Base-by-base conservation (phyloP, 2,888 invertebrate species). In the Lissonota sp. region DNA sequence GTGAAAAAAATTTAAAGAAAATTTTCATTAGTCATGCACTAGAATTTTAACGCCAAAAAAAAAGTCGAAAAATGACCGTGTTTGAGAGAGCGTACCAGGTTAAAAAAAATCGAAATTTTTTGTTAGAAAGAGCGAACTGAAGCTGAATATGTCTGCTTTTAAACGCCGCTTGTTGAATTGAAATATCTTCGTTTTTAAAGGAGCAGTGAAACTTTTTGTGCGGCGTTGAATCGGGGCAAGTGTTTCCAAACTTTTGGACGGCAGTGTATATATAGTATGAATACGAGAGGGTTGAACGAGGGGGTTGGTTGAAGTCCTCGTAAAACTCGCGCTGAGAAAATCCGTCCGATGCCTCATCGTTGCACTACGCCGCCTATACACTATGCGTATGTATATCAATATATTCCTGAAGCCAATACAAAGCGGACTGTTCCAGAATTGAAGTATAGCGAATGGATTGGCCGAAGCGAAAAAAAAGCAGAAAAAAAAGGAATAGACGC, bases 381-480 rank as follows among this genome's bases (percentile, higher is more conserved):
- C 26, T 62, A 55, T 39, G 26, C 26, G 26, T 80, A 62, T 72
- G 62, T 55, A 57, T 57, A 63, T 63, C 16, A 53, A 12, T 46
- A 12, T 40, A 14, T 12, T 12, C 5, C 55, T 39, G 7, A 40
- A 57, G 46, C 40, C 66, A 55, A 39, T 14, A 40, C 12, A 46
- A 26, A 14, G 39, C 66, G 55, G n/a, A 46, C n/a, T 72, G 39
- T 58, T n/a, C 7, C n/a, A 26, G 14, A 40, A 76, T 55, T 72
- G 72, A 69, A 53, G 80, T 10, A 76, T 14, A 58, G 42, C 39
- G 40, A 63, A 76, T 66, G 39, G 39, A 57, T 57, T 44, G 67
- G 40, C 39, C 26, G 58, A 49, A 37, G 26, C 6, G 6, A 44
- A 46, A 66, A 70, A 64, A 66, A 70, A 51, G 3, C 26, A 26